A percentile compares a stretch with the other conserved stretches of the same genome.
phyloP scores from a whole-genome alignment of 2,888 invertebrate genomes.

The Allygus modestus region DNA sequence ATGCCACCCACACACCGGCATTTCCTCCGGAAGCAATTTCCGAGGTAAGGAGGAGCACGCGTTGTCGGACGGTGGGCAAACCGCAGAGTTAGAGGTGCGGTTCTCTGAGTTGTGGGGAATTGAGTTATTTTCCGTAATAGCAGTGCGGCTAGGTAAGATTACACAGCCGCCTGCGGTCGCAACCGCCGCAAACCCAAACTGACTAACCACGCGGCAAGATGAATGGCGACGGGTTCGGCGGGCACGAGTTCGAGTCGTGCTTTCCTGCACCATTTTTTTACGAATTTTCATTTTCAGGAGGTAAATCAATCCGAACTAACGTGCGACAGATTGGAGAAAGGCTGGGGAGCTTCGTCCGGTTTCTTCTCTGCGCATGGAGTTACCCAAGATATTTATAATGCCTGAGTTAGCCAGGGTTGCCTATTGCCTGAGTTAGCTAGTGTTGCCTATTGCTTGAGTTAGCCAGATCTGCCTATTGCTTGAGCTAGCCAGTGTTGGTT shows the following conservation, averaged over 20 bases:
- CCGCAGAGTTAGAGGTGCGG: background rate
- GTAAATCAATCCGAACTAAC: slow-evolving; percentile 4
- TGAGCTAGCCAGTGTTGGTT: too few relatives aligned
- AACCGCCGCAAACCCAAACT: background rate
- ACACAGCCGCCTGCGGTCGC: slow-evolving; percentile 31
- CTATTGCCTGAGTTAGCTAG: too few relatives aligned
- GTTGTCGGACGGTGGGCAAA: background rate
- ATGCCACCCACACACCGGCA: background rate
- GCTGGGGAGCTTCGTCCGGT: background rate
- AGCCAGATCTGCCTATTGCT: too few relatives aligned
- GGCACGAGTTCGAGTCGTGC: slow-evolving; percentile 30
- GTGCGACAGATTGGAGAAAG: slow-evolving; percentile 5
- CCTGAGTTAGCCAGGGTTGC: too few relatives aligned
- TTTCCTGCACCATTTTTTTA: slow-evolving; percentile 13
- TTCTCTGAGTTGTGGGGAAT: slow-evolving; percentile 17
- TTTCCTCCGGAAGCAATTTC: slow-evolving; percentile 33
- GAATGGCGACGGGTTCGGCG: slow-evolving; percentile 5
- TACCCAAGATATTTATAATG: too few relatives aligned
- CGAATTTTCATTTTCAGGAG: slow-evolving; percentile 11
- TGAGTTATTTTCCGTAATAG: slow-evolving; percentile 38
- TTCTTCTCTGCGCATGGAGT: too few relatives aligned
- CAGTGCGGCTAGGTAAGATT: slow-evolving; percentile 39
- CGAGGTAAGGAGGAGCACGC: slow-evolving; percentile 29
- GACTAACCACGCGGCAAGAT: background rate
- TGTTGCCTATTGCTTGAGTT: too few relatives aligned